phyloP scores from a whole-genome alignment of 2,797 vertebrate species.

The Rallus crepitans region DNA sequence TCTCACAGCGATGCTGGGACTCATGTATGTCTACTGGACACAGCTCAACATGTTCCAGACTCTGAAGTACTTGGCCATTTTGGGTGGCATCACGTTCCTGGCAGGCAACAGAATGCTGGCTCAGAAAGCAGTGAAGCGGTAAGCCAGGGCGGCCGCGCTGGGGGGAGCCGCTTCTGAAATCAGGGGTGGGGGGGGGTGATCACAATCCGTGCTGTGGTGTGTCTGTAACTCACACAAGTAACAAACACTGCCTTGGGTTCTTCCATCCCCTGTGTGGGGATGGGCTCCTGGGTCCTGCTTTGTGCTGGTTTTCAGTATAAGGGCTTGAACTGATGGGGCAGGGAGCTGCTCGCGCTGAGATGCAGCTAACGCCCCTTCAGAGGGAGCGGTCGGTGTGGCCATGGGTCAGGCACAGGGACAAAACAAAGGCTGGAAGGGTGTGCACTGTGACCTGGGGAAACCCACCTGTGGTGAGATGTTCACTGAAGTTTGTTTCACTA shows the following conservation, averaged over 20 bases:
- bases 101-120: conserved; percentile 98
- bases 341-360: neutral
- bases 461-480: neutral
- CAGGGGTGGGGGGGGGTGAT: neutral
- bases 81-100: conserved; percentile 94
- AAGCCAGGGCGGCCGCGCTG: neutral
- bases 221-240: neutral
- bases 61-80: conserved; percentile 95
- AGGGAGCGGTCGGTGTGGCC: neutral
- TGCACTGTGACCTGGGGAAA: neutral
- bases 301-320: neutral
- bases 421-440: neutral
- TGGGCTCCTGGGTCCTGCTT: neutral
- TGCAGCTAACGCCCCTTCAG: neutral
- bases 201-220: fast-evolving
- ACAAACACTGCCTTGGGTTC: neutral
- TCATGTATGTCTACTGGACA: conserved; percentile 99
- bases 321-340: neutral
- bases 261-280: neutral
- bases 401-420: fast-evolving
- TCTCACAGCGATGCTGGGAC: conserved; percentile 90
- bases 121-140: conserved; percentile 98
- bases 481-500: neutral
- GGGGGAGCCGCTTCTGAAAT: neutral
- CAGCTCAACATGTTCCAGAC: conserved; percentile 99